Evolutionary conservation across 92 coral and sea anemone species (phyloP).

Genomic region (Palythoa grandis): DNA sequence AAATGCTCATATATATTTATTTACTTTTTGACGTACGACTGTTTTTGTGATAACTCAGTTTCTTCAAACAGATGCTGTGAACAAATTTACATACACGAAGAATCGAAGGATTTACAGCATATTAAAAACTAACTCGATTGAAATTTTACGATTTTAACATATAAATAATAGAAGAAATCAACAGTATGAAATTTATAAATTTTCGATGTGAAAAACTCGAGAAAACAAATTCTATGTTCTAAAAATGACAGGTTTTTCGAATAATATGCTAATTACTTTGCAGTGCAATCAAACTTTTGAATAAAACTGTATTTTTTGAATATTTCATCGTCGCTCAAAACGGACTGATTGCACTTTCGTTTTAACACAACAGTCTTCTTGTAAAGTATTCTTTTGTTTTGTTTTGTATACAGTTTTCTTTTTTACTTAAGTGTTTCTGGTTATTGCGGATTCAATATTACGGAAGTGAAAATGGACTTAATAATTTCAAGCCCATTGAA

Average conservation of each 20-base stretch:
- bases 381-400: not conserved
- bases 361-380: not conserved
- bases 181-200: too few relatives aligned
- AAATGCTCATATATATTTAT: too few relatives aligned
- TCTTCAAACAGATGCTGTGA: not conserved
- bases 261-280: conserved; percentile 32
- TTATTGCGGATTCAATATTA: not conserved
- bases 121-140: not conserved
- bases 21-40: not conserved
- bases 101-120: not conserved
- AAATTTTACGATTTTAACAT: not conserved
- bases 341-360: not conserved
- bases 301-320: not conserved
- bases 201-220: not conserved
- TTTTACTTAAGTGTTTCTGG: not conserved
- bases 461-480: conserved; percentile 1
- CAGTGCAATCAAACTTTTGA: conserved; percentile 27
- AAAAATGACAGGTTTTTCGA: not conserved
- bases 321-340: not conserved
- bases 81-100: not conserved
- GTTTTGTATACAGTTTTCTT: not conserved
- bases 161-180: too few relatives aligned
- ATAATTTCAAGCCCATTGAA: not conserved
- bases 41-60: not conserved
- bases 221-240: not conserved